Percentiles rank a stretch among this genome's conserved stretches.
Evolutionary conservation across 2,888 invertebrate species (phyloP).

Genomic region (Cylloceria caligata): DNA sequence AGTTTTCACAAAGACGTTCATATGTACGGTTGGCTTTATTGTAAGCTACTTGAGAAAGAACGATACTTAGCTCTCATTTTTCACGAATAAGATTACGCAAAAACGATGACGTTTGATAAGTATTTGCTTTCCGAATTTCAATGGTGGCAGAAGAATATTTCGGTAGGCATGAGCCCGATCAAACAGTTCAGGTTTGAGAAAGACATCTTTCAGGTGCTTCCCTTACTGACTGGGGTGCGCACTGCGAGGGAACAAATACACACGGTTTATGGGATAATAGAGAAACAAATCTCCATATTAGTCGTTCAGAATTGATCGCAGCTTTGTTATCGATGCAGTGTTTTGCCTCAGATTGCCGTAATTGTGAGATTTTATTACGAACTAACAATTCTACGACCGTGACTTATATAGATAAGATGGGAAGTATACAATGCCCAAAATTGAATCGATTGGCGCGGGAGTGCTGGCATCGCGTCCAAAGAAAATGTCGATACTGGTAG

Average conservation of each 20-base stretch:
- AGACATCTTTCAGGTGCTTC: not conserved
- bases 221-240: not conserved
- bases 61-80: not conserved
- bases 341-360: not conserved
- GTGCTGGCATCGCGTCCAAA: constrained; percentile 61
- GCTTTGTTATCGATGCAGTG: not conserved
- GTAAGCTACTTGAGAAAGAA: not conserved
- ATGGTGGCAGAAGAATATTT: too few relatives aligned
- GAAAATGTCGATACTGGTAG: constrained; percentile 73
- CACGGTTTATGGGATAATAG: not conserved
- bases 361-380: not conserved
- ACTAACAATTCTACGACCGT: not conserved
- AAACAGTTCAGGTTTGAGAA: not conserved
- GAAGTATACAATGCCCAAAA: not conserved
- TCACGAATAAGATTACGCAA: too few relatives aligned
- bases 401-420: constrained; percentile 44
- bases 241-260: not conserved
- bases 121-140: too few relatives aligned
- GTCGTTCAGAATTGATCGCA: not conserved
- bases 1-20: not conserved
- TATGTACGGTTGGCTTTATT: constrained; percentile 43
- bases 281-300: not conserved
- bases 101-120: too few relatives aligned
- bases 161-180: too few relatives aligned
- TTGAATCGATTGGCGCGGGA: constrained; percentile 35